Evolutionary conservation across 1,140 invertebrate genomes (phyloP).

Genomic region (Drosophila baimaii): DNA sequence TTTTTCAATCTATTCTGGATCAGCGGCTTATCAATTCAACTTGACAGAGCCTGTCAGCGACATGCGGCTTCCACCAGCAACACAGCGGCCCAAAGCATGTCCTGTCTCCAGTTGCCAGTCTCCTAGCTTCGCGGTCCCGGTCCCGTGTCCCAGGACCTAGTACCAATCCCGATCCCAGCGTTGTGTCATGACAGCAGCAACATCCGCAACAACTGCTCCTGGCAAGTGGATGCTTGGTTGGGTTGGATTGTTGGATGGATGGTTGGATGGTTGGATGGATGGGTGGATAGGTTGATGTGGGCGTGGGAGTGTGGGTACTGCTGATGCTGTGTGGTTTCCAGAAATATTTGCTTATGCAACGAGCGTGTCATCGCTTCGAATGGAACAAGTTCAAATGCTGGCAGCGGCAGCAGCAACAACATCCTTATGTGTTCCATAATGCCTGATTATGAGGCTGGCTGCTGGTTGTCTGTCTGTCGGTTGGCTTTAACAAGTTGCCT

Average conservation of each 20-base stretch:
- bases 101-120: conserved; percentile 55
- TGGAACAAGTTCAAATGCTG: conserved; percentile 72
- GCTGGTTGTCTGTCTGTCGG: conserved; percentile 19
- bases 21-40: conserved; percentile 63
- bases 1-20: conserved; percentile 60
- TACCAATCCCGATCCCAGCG: conserved; percentile 24
- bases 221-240: conserved; percentile 35
- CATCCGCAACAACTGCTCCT: conserved; percentile 59
- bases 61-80: conserved; percentile 27
- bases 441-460: conserved; percentile 27
- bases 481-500: conserved; percentile 52
- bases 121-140: too few species aligned
- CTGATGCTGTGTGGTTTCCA: conserved; percentile 37
- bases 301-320: neutral
- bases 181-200: conserved; percentile 62
- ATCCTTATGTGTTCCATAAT: conserved; percentile 42
- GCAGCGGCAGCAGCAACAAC: conserved; percentile 44
- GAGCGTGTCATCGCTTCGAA: conserved; percentile 76
- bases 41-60: conserved; percentile 59
- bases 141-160: neutral
- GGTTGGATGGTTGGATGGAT: neutral
- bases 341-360: conserved; percentile 82
- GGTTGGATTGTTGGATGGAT: conserved; percentile 21
- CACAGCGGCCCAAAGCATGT: conserved; percentile 51
- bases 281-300: neutral